A percentile compares a stretch with the other conserved stretches of the same genome.
Conservation (phyloP, 2,113 vertebrate species). For the Callopanchax toddi region DNA sequence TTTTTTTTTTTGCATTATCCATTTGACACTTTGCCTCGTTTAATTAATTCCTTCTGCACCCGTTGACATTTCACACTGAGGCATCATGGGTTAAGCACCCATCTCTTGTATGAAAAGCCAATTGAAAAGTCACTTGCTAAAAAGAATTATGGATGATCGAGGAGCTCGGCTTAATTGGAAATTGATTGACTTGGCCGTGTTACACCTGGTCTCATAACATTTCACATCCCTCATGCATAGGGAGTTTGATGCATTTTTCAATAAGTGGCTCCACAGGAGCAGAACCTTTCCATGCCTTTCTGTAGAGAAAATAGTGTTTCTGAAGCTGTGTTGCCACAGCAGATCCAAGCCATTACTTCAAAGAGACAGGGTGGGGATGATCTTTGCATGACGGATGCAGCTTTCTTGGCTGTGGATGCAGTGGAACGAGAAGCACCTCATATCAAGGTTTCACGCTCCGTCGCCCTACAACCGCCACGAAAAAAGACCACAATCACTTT, state of each 20-base stretch:
- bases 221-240: conserved; percentile 44
- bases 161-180: conserved; percentile 63
- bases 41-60: conserved; percentile 49
- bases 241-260: conserved; percentile 52
- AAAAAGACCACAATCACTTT: conserved; percentile 10
- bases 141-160: conserved; percentile 59
- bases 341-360: conserved; percentile 72
- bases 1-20: conserved; percentile 42
- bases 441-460: conserved; percentile 38
- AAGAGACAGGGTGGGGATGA: conserved; percentile 67
- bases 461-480: conserved; percentile 25
- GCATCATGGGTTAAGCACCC: conserved; percentile 45
- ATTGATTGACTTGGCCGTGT: conserved; percentile 68
- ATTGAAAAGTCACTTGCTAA: conserved; percentile 60
- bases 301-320: conserved; percentile 46
- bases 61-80: conserved; percentile 46
- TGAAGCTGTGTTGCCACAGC: conserved; percentile 56
- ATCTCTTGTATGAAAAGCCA: conserved; percentile 45
- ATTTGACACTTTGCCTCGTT: conserved; percentile 31
- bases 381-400: conserved; percentile 76
- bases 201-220: conserved; percentile 66
- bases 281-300: conserved; percentile 34
- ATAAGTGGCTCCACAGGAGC: conserved; percentile 16
- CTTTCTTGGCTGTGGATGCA: conserved; percentile 58
- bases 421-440: conserved; percentile 18